Conservation (phyloP, 2,113 vertebrate species). For the Anser cygnoides region DNA sequence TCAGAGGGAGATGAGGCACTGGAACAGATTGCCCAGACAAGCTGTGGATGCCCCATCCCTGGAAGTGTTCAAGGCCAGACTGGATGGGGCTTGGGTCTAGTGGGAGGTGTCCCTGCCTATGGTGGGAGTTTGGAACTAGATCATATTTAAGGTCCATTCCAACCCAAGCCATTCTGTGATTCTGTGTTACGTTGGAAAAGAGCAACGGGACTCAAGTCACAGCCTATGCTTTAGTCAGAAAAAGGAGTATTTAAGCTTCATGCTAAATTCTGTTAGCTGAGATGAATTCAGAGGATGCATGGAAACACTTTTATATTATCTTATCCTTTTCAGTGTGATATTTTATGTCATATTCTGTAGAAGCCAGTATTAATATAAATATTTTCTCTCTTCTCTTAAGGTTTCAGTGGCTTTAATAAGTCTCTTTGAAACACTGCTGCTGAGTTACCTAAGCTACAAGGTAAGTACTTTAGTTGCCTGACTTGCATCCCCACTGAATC, state of each 20-base stretch:
- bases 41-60: too few relatives aligned
- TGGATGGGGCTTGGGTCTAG: too few relatives aligned
- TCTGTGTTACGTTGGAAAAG: not conserved
- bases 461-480: slow-evolving; percentile 58
- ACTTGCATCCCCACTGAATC: not conserved
- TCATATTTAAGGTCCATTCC: too few relatives aligned
- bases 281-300: not conserved
- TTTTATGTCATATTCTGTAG: not conserved
- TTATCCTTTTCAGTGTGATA: not conserved
- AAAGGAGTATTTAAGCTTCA: not conserved
- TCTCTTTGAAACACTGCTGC: slow-evolving; percentile 83
- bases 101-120: too few relatives aligned
- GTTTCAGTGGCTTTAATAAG: slow-evolving; percentile 86
- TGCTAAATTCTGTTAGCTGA: not conserved
- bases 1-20: too few relatives aligned
- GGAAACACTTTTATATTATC: not conserved
- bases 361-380: not conserved
- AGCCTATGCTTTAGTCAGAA: not conserved
- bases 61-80: too few relatives aligned
- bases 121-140: too few relatives aligned
- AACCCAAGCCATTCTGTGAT: too few relatives aligned
- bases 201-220: not conserved
- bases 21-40: too few relatives aligned
- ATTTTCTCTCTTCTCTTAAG: slow-evolving; percentile 58
- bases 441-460: slow-evolving; percentile 86